These are phyloP conservation scores for Maconellicoccus hirsutus DNA, from an alignment of 1,140 invertebrate genomes.

Conservation along the genomic window DNA sequence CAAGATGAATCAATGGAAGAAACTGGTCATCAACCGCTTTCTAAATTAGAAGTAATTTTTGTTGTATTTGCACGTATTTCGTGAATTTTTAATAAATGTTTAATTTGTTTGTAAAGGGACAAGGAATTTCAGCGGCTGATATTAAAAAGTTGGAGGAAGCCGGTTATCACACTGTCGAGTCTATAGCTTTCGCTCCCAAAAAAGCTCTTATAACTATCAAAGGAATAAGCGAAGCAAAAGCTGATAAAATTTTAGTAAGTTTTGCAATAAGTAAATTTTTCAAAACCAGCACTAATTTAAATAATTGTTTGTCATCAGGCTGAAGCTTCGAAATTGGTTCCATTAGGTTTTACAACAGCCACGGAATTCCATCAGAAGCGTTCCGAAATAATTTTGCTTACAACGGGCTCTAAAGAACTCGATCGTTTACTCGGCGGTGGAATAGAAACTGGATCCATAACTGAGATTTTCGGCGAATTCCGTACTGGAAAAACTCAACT, in stretches of 20 bases:
- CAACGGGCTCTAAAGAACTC: conserved; percentile 87
- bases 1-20: conserved; percentile 45
- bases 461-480: conserved; percentile 98
- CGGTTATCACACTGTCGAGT: conserved; percentile 89
- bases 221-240: conserved; percentile 95
- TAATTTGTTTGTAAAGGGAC: conserved; percentile 41
- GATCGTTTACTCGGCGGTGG: conserved; percentile 90
- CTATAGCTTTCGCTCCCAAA: conserved; percentile 88
- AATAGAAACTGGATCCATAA: conserved; percentile 98
- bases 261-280: background rate
- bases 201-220: conserved; percentile 82
- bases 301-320: conserved; percentile 37
- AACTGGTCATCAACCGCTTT: conserved; percentile 45
- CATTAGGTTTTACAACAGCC: conserved; percentile 96
- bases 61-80: conserved; percentile 20
- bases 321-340: conserved; percentile 85
- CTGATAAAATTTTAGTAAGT: conserved; percentile 79
- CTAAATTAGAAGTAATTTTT: conserved; percentile 45
- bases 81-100: conserved; percentile 19
- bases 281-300: background rate
- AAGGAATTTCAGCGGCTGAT: conserved; percentile 78
- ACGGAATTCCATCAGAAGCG: conserved; percentile 91
- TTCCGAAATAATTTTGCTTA: conserved; percentile 76
- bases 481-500: conserved; percentile 96
- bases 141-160: conserved; percentile 88